A percentile compares a stretch with the other conserved stretches of the same genome.
phyloP scores from a whole-genome alignment of 2,888 invertebrate genomes.

The Thereva unica region DNA sequence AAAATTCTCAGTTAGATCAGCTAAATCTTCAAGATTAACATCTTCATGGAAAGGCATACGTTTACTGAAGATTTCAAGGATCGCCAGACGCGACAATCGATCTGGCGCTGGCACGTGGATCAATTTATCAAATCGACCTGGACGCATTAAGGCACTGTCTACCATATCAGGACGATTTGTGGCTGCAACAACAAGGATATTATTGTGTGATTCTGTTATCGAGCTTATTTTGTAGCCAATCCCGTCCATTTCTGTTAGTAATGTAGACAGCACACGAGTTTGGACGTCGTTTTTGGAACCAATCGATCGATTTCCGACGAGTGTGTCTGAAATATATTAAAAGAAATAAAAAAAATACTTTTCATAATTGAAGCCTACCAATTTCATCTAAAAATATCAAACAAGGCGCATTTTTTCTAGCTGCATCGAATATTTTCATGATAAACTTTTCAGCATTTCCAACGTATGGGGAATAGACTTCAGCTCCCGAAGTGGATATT shows the following conservation, averaged over 20 bases:
- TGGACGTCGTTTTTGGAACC: constrained; percentile 59
- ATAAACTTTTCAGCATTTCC: constrained; percentile 68
- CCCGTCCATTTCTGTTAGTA: constrained; percentile 71
- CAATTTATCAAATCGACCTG: constrained; percentile 66
- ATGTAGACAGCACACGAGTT: constrained; percentile 64
- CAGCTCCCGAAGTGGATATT: constrained; percentile 64
- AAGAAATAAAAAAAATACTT: constrained; percentile 13
- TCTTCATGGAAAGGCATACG: constrained; percentile 59
- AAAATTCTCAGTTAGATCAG: constrained; percentile 60
- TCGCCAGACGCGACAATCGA: constrained; percentile 57
- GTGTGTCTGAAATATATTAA: constrained; percentile 53
- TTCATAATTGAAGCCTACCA: constrained; percentile 51
- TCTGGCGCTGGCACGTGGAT: constrained; percentile 67
- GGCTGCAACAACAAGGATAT: constrained; percentile 66
- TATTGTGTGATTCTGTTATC: constrained; percentile 39
- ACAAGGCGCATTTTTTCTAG: constrained; percentile 64
- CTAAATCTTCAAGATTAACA: constrained; percentile 57
- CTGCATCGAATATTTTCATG: constrained; percentile 63
- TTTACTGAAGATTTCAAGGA: constrained; percentile 58
- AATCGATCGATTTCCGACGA: constrained; percentile 58
- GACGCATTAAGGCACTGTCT: constrained; percentile 66
- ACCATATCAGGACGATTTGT: constrained; percentile 69
- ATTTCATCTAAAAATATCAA: constrained; percentile 69
- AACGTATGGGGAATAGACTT: constrained; percentile 68
- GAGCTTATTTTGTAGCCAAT: constrained; percentile 54